Percentiles rank a stretch among this genome's conserved stretches.
Evolutionary conservation across 2,113 vertebrate genomes (phyloP).

Genomic region (Desmodus rotundus): DNA sequence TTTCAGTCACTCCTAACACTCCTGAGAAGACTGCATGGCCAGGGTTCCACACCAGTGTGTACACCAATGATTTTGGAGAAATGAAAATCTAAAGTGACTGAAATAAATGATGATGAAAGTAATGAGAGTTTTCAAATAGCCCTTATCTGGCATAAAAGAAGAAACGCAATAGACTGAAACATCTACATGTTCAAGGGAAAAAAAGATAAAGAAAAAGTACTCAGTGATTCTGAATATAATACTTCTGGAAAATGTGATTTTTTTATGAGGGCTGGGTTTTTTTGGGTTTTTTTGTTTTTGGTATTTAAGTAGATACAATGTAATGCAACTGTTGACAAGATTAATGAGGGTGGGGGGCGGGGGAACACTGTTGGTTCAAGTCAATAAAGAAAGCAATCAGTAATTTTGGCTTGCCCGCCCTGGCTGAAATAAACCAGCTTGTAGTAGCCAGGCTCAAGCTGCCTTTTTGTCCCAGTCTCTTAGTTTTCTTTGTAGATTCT

Average conservation of each 20-base stretch:
- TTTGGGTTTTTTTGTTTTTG: background rate
- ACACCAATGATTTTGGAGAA: slow-evolving; percentile 88
- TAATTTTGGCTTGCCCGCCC: background rate
- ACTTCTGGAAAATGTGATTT: background rate
- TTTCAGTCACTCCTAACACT: background rate
- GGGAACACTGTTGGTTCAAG: background rate
- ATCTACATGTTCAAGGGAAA: background rate
- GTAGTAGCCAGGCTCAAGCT: rapidly evolving
- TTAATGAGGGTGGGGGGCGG: background rate
- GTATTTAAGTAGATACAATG: background rate
- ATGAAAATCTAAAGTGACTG: slow-evolving; percentile 80
- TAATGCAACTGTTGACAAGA: background rate
- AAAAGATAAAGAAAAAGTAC: slow-evolving; percentile 14
- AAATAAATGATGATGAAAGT: slow-evolving; percentile 77
- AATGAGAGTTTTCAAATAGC: slow-evolving; percentile 83
- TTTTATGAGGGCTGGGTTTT: background rate
- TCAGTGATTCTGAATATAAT: background rate
- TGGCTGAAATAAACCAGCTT: background rate
- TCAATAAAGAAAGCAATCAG: background rate
- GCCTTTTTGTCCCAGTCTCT: background rate
- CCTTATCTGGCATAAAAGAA: slow-evolving; percentile 56
- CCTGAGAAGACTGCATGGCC: slow-evolving; percentile 42
- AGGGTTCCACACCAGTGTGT: slow-evolving; percentile 89
- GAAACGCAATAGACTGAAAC: background rate
- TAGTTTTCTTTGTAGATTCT: background rate